phyloP scores from a whole-genome alignment of 2,113 vertebrate genomes.

The Glareola pratincola region DNA sequence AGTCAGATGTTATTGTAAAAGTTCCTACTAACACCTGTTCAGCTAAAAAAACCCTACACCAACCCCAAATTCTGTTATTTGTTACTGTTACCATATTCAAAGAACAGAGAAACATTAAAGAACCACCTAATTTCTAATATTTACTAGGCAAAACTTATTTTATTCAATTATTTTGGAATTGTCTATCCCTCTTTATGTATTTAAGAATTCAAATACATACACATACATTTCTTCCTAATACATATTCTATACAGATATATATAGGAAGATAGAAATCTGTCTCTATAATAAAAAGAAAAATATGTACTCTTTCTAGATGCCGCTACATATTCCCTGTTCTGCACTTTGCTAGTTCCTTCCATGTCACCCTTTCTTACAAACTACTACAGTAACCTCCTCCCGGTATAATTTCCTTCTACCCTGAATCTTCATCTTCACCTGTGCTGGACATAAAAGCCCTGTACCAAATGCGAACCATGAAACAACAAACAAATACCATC shows the following conservation, averaged over 20 bases:
- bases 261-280: neutral
- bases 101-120: neutral
- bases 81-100: neutral
- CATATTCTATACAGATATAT: neutral
- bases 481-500: neutral
- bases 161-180: neutral
- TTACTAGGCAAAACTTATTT: neutral
- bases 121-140: neutral
- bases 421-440: neutral
- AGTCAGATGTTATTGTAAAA: neutral
- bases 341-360: neutral
- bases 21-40: neutral
- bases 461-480: accelerated
- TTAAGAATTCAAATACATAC: neutral
- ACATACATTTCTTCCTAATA: neutral
- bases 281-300: neutral
- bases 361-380: neutral
- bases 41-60: neutral
- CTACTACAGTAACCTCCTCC: neutral
- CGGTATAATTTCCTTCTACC: neutral
- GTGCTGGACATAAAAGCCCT: neutral
- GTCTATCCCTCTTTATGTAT: neutral
- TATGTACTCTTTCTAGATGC: neutral
- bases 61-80: neutral
- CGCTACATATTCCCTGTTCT: neutral